Percentiles rank a stretch among this genome's conserved stretches.
These are phyloP conservation scores for Plectropomus leopardus DNA, from an alignment of 2,113 vertebrate species.

Conservation along the genomic window DNA sequence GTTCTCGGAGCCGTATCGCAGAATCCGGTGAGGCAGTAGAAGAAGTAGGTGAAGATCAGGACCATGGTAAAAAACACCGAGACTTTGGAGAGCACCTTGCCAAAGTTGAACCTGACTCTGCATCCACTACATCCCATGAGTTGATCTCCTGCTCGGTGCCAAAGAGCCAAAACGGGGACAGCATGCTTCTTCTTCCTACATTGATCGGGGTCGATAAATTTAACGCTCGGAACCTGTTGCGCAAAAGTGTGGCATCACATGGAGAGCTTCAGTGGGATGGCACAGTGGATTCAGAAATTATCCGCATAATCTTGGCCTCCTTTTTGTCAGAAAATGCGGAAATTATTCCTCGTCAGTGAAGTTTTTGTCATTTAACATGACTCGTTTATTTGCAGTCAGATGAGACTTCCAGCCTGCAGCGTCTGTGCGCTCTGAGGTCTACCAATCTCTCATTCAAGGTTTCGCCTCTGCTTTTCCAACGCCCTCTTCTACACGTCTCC, in stretches of 20 bases:
- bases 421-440: conserved; percentile 49
- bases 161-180: conserved; percentile 72
- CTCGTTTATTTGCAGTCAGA: conserved; percentile 16
- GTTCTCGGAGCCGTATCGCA: conserved; percentile 78
- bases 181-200: conserved; percentile 77
- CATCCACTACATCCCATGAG: conserved; percentile 89
- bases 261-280: conserved; percentile 11
- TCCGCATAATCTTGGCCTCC: conserved; percentile 34
- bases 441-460: conserved; percentile 60
- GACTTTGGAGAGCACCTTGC: conserved; percentile 83
- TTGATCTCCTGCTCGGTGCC: conserved; percentile 76
- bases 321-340: neutral
- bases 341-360: neutral
- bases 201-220: conserved; percentile 17
- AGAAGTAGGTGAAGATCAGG: conserved; percentile 86
- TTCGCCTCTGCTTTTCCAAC: conserved; percentile 54
- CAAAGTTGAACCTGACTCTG: conserved; percentile 81
- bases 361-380: conserved; percentile 26
- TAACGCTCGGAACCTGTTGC: conserved; percentile 71
- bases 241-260: conserved; percentile 42
- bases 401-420: conserved; percentile 30
- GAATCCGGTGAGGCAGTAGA: conserved; percentile 86
- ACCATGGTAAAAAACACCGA: conserved; percentile 86
- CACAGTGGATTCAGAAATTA: neutral
- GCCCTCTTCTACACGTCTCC: conserved; percentile 68